Evolutionary conservation across 2,888 invertebrate species (phyloP), one percentile per base, ranked within the genome.

Genomic region (Serrognathus titanus): DNA sequence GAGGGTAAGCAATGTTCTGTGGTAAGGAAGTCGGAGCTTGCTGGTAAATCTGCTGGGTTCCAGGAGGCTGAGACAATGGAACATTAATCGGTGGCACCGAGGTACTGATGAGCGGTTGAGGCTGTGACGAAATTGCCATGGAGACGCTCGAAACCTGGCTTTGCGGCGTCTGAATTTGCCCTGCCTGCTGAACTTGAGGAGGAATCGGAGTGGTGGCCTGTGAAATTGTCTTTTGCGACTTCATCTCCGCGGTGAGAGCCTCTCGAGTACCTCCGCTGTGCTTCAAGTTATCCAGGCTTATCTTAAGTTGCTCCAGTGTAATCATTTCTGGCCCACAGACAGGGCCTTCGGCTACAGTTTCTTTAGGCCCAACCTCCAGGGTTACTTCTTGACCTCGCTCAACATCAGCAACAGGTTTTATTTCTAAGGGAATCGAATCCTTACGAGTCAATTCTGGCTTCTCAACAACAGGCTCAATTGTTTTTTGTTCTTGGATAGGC

Each of bases 251-350:
- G 31, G 47, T 45, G 43, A 54, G 20, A 37, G 57, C 35, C 45
- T 66, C 65, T 45, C 66, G 62, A 7, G 63, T 58, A 3, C 60
- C 66, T 10, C 63, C 65, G 12, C 63, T 62, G 47, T 66, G 62
- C 46, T 82, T 83, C 53, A 83, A 78, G 60, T 83, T 82, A 61
- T 83, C 82, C 38, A 83, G 69, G 54, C 82, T 83, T 54, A 83
- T 83, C 70, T 83, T 83, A 2, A 83, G 69, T 62, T 83, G 82
- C 60, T 83, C 83, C 39, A 83, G 68, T 0, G 83, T 83, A 46
- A 81, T 81, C 60, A 77, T 74, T 64, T 80, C 80, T 0, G 79
- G 79, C 3, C 52, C 55, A 7, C 47, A 24, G 80, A 80, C 4
- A 77, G 74, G 10, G 75, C 75, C 36, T 6, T 53, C 53, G n/a